A percentile compares a stretch with the other conserved stretches of the same genome.
phyloP scores from a whole-genome alignment of 1,140 invertebrate species.

The Brachionus asplanchnoidis region DNA sequence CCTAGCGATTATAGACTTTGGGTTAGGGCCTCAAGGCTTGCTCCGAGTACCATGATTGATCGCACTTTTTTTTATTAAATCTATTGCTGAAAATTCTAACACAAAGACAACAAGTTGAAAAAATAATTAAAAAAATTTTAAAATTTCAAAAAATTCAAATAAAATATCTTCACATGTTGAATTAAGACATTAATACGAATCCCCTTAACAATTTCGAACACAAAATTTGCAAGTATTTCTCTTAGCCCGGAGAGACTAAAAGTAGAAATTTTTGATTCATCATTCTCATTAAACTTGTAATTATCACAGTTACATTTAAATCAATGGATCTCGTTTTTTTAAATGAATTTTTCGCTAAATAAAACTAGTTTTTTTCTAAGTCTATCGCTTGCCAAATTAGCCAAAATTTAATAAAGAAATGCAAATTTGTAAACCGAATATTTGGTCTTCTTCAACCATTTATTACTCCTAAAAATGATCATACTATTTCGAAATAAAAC shows the following conservation, averaged over 20 bases:
- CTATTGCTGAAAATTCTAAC: neutral
- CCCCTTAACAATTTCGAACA: neutral
- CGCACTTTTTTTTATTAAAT: neutral
- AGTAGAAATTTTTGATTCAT: conserved; percentile 10
- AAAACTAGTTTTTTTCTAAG: neutral
- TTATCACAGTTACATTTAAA: neutral
- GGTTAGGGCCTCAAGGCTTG: neutral
- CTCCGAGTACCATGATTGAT: neutral
- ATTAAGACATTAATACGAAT: neutral
- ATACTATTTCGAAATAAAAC: neutral
- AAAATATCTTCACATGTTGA: conserved; percentile 27
- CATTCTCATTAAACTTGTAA: neutral
- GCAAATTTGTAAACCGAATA: neutral
- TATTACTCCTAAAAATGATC: neutral
- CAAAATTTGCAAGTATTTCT: conserved; percentile 25
- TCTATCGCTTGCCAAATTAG: neutral
- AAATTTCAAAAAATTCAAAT: neutral
- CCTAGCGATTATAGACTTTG: neutral
- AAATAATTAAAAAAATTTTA: conserved; percentile 8
- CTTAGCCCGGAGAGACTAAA: neutral
- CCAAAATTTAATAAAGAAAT: neutral
- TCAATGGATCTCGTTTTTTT: neutral
- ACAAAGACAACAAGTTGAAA: neutral
- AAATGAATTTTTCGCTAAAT: neutral
- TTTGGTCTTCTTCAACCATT: neutral